Evolutionary conservation across 2,888 invertebrate species (phyloP), one percentile per base, ranked within the genome.

Genomic region (Tholera decimalis): DNA sequence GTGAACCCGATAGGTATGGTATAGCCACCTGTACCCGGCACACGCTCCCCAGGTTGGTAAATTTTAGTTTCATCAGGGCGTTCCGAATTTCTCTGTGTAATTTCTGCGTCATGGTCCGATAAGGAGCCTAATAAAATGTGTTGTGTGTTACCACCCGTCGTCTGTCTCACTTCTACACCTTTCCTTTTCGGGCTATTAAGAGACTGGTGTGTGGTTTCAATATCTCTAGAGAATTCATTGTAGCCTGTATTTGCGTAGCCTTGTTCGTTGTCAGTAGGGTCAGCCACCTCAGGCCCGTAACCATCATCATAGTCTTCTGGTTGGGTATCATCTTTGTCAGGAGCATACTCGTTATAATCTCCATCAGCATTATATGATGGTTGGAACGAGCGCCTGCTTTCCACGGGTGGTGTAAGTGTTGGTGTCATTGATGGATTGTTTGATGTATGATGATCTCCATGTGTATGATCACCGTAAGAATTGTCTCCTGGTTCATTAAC

Each of bases 21-120:
- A 89, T 97, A 96, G 58, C 97, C 96, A 66, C 97, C 95, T 79
- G 97, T 96, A 61, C 98, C 96, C 55, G 97, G 96, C 79, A 98
- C 88, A 63, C 96, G 89, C 82, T 97, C 96, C 15, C 97, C 97
- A 1, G 97, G 96, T 85, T 97, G 96, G 66, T 97, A 94, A 26
- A 97, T 88, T 84, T 95, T 96, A 51, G 96, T 96, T 78, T 96
- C 96, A 73, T 96, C 96, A 9, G 96, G 93, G 54, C 87, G 90
- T 78, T 93, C 95, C 3, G 90, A 92, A 79, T 96, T 96, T 80
- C 95, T 96, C 88, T 97, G 97, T 41, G 95, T 96, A n/a, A 97
- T 96, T 77, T 95, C 95, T 6, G 96, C 95, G 76, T 97, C 96
- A 62, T 96, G 96, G 69, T 96, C 95, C 65, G 96, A 94, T 51